phyloP scores from a whole-genome alignment of 2,888 invertebrate species.

The Dugesia japonica region DNA sequence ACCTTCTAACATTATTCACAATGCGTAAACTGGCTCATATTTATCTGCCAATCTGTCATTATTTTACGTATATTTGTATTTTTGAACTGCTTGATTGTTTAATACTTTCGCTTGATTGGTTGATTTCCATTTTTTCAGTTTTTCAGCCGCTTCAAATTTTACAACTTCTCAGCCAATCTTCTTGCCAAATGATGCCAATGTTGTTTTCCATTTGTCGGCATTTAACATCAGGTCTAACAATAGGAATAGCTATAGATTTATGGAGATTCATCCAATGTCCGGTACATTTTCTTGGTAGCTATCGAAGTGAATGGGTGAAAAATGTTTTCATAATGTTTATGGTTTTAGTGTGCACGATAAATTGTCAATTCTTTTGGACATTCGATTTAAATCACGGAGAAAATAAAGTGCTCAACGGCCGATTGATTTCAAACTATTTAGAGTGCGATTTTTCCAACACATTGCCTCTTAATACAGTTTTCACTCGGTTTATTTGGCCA shows the following conservation, averaged over 20 bases:
- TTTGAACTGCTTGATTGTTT: conserved; percentile 23
- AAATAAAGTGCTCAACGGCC: conserved; percentile 27
- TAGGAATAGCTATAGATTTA: conserved; percentile 25
- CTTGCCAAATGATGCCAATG: conserved; percentile 30
- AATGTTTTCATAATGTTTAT: conserved; percentile 26
- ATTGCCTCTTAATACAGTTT: conserved; percentile 25
- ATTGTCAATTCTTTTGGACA: conserved; percentile 32
- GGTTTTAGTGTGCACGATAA: not conserved
- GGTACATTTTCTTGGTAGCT: not conserved
- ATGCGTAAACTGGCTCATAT: conserved; percentile 26
- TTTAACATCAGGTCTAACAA: conserved; percentile 1
- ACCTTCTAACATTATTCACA: conserved; percentile 21
- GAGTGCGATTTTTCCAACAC: conserved; percentile 28
- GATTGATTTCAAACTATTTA: not conserved
- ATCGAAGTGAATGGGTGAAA: conserved; percentile 29
- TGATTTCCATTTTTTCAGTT: not conserved
- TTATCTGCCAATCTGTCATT: conserved; percentile 23
- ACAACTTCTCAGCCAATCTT: not conserved
- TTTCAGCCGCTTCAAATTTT: conserved; percentile 13
- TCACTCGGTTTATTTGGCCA: conserved; percentile 29
- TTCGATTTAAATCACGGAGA: conserved; percentile 29
- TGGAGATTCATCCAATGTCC: conserved; percentile 29
- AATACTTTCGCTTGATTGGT: not conserved
- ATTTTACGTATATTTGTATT: conserved; percentile 20
- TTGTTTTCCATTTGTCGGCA: conserved; percentile 20